Evolutionary conservation across 1,140 invertebrate genomes (phyloP).

Genomic region (Dreissena polymorpha): DNA sequence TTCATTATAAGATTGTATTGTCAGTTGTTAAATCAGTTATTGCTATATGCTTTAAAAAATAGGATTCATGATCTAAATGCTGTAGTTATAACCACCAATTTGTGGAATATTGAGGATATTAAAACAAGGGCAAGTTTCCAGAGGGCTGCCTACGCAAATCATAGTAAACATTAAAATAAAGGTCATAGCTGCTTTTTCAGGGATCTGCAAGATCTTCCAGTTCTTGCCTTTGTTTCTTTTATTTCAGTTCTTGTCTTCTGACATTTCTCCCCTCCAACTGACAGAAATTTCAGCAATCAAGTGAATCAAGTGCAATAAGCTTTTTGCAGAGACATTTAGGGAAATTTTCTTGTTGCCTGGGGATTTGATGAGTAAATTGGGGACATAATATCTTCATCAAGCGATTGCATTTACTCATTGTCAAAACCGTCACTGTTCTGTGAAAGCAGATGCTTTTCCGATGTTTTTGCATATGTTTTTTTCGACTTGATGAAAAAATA

Average conservation of each 20-base stretch:
- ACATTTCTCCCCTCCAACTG: background rate
- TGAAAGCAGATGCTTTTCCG: background rate
- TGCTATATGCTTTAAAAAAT: no score
- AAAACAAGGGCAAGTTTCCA: no score
- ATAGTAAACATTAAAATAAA: no score
- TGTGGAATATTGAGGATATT: no score
- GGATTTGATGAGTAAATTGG: constrained; percentile 38
- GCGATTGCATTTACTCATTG: background rate
- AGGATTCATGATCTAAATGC: no score
- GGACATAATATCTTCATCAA: background rate
- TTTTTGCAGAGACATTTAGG: constrained; percentile 66
- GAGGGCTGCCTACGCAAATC: no score
- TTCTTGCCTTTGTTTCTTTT: constrained; percentile 16
- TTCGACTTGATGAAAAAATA: constrained; percentile 56
- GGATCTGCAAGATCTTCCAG: constrained; percentile 54
- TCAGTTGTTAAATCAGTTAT: no score
- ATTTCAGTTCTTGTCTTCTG: background rate
- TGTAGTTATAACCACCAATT: no score
- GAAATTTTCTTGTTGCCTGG: constrained; percentile 61
- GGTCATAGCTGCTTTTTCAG: constrained; percentile 60
- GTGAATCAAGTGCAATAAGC: constrained; percentile 70
- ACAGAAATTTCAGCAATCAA: constrained; percentile 59
- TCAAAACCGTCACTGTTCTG: constrained; percentile 13
- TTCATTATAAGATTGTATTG: no score
- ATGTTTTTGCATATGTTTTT: constrained; percentile 17